phyloP scores from a whole-genome alignment of 2,888 invertebrate genomes.

The Aquatica leii region DNA sequence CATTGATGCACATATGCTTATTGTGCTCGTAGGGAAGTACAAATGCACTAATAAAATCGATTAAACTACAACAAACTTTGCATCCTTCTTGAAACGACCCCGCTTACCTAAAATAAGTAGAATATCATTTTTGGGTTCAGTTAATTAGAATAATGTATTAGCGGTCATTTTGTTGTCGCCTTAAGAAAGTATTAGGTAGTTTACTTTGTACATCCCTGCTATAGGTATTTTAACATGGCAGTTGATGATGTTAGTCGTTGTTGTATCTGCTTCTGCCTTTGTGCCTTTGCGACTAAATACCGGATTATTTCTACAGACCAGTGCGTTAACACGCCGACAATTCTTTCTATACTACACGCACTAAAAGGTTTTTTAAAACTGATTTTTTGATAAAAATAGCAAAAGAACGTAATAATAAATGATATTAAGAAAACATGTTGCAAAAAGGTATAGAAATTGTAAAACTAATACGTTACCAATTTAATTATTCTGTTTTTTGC shows the following conservation, averaged over 20 bases:
- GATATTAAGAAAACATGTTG: too few relatives aligned
- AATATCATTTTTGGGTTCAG: too few relatives aligned
- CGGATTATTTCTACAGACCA: constrained; percentile 52
- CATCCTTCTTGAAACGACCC: too few relatives aligned
- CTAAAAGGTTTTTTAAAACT: constrained; percentile 34
- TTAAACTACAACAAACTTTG: too few relatives aligned
- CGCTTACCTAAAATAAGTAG: too few relatives aligned
- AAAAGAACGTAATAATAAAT: too few relatives aligned
- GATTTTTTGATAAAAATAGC: constrained; percentile 22
- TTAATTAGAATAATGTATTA: too few relatives aligned
- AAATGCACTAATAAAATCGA: constrained; percentile 12
- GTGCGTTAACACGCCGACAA: constrained; percentile 26
- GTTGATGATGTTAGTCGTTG: constrained; percentile 39
- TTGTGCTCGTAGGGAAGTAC: constrained; percentile 41
- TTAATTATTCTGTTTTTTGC: too few relatives aligned
- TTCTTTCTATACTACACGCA: not conserved
- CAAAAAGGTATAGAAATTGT: too few relatives aligned
- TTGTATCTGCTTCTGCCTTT: constrained; percentile 55
- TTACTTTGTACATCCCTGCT: constrained; percentile 33
- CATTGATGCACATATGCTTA: constrained; percentile 50
- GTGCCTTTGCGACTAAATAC: constrained; percentile 59
- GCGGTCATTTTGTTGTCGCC: too few relatives aligned
- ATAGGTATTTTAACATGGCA: constrained; percentile 28
- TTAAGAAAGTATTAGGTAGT: too few relatives aligned
- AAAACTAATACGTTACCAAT: too few relatives aligned